Evolutionary conservation across 2,113 vertebrate genomes (phyloP).

Genomic region (Donacobius atricapilla): DNA sequence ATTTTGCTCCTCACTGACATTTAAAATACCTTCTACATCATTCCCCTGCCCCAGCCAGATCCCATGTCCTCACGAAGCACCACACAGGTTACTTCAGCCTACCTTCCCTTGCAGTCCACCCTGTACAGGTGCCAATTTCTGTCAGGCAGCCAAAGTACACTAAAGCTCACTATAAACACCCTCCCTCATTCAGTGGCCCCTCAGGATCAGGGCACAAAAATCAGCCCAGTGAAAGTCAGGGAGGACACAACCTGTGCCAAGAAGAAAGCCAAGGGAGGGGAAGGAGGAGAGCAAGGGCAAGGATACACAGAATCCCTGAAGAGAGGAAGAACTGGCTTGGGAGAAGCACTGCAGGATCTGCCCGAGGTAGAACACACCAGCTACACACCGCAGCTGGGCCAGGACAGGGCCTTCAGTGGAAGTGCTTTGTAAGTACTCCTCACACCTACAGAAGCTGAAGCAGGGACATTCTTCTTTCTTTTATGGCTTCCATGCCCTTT

Average conservation of each 20-base stretch:
- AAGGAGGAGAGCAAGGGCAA: background rate
- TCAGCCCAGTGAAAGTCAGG: background rate
- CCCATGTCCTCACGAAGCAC: background rate
- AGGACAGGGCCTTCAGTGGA: background rate
- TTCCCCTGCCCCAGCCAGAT: background rate
- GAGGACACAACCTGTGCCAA: background rate
- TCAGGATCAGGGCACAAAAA: background rate
- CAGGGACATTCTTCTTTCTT: background rate
- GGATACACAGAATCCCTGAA: background rate
- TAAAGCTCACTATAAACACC: background rate
- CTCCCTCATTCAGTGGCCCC: background rate
- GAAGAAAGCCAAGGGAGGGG: background rate
- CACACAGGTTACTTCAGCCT: background rate
- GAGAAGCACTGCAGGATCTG: background rate
- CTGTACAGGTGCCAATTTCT: background rate
- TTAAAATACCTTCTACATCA: background rate
- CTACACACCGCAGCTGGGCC: background rate
- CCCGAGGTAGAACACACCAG: background rate
- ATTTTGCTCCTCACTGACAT: background rate
- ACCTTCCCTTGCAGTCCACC: background rate
- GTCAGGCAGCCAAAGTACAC: background rate
- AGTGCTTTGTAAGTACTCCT: background rate
- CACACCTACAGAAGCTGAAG: background rate
- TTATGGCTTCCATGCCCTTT: background rate
- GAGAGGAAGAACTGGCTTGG: background rate